Evolutionary conservation across 2,797 vertebrate species (phyloP), one percentile per base, ranked within the genome.

Genomic region (Bovichtus diacanthus): DNA sequence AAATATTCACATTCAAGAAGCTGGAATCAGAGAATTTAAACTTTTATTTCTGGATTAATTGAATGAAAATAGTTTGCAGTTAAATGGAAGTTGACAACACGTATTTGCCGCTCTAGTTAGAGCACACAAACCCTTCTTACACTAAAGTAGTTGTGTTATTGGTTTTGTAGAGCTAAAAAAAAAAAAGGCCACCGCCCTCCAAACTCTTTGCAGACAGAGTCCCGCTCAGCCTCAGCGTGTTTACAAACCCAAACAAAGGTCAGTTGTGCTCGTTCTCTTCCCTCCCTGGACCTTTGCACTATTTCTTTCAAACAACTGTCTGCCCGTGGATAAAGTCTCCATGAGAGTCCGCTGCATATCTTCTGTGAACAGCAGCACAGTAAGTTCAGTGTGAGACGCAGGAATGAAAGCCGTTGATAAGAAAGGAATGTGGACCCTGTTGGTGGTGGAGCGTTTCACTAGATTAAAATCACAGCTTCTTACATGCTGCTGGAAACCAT

Each of bases 391-490:
- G 58, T 50, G 53, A 71, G 70, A 66, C 41, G 13, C 18, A 23
- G 67, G 46, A 78, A 62, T 74, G 38, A 74, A 85, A 83, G 66
- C 63, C 77, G 41, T 64, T 83, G 79, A 93, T 93, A 88, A 89
- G 74, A 65, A 47, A 64, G 76, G 85, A 92, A 92, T 90, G 83
- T 71, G 64, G 61, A 39, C 38, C 51, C 59, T 53, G n/a, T 74
- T 71, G 79, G 41, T 72, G 56, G 41, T 55, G 71, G 61, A 87
- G 67, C 1, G 13, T 83, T 87, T 89, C 51, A 21, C 46, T 16
- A 70, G 83, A 93, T 90, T 76, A 47, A 77, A 79, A 90, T 88
- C 83, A 46, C 39, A 64, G 53, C 67, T 62, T 44, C 70, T 21
- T 63, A 25, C 51, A 21, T 38, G 13, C 23, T 61, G 54, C 83